phyloP scores from a whole-genome alignment of 2,797 vertebrate genomes.

The Bryconaethiops microstoma region DNA sequence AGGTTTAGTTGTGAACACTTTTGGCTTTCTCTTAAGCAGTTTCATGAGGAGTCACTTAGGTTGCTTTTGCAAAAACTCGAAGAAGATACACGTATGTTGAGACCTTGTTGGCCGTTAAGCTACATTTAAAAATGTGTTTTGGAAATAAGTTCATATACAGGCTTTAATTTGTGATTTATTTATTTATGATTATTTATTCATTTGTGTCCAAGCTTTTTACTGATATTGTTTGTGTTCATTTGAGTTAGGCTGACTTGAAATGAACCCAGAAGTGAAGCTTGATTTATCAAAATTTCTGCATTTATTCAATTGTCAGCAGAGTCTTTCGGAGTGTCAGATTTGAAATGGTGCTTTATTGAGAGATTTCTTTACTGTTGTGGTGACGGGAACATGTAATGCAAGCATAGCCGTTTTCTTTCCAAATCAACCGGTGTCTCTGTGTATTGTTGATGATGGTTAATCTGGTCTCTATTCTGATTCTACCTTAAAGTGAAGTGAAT shows the following conservation, averaged over 20 bases:
- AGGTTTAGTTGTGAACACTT: background rate
- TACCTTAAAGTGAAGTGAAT: too few species aligned
- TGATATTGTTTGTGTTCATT: background rate
- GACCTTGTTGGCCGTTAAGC: background rate
- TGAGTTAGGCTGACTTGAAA: background rate
- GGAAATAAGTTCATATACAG: background rate
- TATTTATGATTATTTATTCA: background rate
- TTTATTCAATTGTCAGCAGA: background rate
- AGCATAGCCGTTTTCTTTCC: background rate
- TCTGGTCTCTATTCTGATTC: too few species aligned
- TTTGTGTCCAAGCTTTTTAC: background rate
- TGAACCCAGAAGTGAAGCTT: background rate
- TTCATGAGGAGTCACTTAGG: background rate
- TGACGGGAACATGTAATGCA: background rate
- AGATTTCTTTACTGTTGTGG: background rate
- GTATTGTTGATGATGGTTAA: too few species aligned
- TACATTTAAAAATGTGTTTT: background rate
- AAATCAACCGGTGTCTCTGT: too few species aligned
- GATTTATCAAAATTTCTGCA: background rate
- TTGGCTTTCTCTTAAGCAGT: background rate
- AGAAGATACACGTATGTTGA: background rate
- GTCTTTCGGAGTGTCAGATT: background rate
- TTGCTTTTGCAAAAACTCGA: background rate
- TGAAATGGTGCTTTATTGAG: background rate
- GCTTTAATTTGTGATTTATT: background rate